Evolutionary conservation across 2,113 vertebrate genomes (phyloP).

Genomic region (Ivindomyrus marchei): DNA sequence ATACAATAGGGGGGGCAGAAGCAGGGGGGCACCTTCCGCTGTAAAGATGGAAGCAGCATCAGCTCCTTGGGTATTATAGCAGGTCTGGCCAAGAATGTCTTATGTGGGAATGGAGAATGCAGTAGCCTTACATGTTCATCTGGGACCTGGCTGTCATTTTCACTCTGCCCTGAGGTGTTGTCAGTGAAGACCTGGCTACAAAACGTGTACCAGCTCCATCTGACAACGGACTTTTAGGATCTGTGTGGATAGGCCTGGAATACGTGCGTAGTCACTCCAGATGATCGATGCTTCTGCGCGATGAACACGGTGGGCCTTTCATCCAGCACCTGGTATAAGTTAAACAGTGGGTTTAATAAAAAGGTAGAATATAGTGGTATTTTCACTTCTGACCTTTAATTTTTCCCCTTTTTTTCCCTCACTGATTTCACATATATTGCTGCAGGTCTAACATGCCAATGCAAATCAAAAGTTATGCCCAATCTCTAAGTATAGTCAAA

Average conservation of each 20-base stretch:
- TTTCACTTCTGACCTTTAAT: neutral
- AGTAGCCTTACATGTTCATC: neutral
- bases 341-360: neutral
- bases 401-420: neutral
- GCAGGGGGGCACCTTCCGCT: neutral
- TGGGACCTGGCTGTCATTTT: neutral
- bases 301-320: neutral
- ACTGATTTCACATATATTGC: neutral
- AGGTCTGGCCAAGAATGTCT: neutral
- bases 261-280: neutral
- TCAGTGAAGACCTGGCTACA: neutral
- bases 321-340: neutral
- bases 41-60: neutral
- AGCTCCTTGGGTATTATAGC: neutral
- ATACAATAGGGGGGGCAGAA: neutral
- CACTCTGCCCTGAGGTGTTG: neutral
- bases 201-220: neutral
- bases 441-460: neutral
- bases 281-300: neutral
- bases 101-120: neutral
- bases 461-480: neutral
- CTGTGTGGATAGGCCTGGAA: neutral
- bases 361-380: neutral
- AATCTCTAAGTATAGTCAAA: neutral
- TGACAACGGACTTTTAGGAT: neutral